These are phyloP conservation scores for Noctua comes DNA, from an alignment of 2,888 invertebrate species.

Conservation along the genomic window DNA sequence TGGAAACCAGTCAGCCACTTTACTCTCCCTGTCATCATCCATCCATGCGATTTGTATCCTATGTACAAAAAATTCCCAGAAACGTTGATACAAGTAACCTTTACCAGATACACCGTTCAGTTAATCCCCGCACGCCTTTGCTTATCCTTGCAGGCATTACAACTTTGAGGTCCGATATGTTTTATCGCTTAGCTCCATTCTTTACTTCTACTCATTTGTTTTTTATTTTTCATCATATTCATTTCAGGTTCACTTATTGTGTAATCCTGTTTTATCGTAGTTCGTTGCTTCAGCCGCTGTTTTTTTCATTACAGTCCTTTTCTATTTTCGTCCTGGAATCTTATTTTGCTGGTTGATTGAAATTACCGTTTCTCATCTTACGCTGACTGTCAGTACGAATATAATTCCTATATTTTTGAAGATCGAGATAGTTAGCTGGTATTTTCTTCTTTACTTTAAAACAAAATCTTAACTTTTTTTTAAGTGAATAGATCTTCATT, in stretches of 20 bases:
- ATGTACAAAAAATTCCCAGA: background rate
- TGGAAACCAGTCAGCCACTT: background rate
- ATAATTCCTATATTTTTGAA: background rate
- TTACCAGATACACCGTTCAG: background rate
- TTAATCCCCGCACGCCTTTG: background rate
- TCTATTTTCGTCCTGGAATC: slow-evolving; percentile 9
- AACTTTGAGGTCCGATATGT: background rate
- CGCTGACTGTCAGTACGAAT: background rate
- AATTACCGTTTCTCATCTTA: slow-evolving; percentile 12
- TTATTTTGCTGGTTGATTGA: slow-evolving; percentile 10
- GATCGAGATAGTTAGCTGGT: background rate
- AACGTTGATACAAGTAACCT: background rate
- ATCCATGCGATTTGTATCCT: background rate
- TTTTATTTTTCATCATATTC: background rate
- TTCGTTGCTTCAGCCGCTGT: slow-evolving; percentile 11
- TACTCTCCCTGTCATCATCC: background rate
- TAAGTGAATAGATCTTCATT: background rate
- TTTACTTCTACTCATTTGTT: no score
- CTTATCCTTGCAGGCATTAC: background rate
- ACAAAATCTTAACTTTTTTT: background rate
- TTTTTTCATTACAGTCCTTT: slow-evolving; percentile 19
- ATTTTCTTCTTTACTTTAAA: no score
- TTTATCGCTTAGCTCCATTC: background rate
- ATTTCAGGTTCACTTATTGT: background rate
- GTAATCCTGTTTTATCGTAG: background rate